phyloP scores from a whole-genome alignment of 2,797 vertebrate species.

The Carcharodon carcharias region DNA sequence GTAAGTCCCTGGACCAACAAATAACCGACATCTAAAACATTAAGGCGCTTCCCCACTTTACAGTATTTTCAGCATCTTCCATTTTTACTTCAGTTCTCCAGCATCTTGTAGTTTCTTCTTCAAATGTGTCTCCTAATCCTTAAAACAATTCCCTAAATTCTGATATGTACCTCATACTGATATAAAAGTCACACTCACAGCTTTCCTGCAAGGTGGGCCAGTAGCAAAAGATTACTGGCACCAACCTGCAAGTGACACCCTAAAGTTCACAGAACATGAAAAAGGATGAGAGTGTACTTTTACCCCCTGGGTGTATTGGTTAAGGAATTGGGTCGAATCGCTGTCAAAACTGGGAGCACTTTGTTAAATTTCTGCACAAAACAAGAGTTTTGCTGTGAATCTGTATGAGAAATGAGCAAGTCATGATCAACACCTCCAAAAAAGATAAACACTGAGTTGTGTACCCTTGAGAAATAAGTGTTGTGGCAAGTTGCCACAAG shows the following conservation, averaged over 20 bases:
- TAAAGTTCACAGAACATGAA: neutral
- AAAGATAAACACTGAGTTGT: neutral
- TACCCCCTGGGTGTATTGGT: neutral
- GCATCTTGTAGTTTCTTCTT: neutral
- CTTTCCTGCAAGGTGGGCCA: neutral
- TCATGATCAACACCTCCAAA: neutral
- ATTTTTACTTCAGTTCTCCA: neutral
- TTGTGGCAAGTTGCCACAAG: neutral
- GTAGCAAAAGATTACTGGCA: neutral
- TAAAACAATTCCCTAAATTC: neutral
- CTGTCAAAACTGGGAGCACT: constrained; percentile 8
- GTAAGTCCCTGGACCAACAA: neutral
- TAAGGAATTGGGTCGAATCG: neutral
- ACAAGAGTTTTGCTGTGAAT: constrained; percentile 15
- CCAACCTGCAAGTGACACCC: neutral
- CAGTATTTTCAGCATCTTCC: neutral
- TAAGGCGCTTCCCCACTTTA: neutral
- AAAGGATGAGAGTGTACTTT: neutral
- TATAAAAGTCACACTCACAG: neutral
- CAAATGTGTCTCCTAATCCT: neutral
- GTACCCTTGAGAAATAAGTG: constrained; percentile 11
- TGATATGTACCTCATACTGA: neutral
- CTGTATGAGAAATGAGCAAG: neutral
- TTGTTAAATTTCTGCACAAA: neutral
- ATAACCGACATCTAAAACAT: neutral